Evolutionary conservation across 1,140 invertebrate species (phyloP), one percentile per base, ranked within the genome.

Genomic region (Drosophila malerkotliana): DNA sequence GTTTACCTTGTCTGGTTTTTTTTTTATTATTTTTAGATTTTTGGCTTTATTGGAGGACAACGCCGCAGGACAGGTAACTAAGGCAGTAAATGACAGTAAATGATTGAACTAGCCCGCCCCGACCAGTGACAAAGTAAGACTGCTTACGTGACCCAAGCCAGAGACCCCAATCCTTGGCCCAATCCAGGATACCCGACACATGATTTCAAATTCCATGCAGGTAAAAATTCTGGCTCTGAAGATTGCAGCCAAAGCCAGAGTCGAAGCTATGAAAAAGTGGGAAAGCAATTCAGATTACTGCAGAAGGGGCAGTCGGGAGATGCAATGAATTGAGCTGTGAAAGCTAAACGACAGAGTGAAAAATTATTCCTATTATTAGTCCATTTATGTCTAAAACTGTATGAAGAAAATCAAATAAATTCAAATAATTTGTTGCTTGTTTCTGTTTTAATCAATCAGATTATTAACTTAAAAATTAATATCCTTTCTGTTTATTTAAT

Each of bases 41-140:
- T 2, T 14, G 37, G 26, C 51, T 59, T 63, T 75, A 75, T 75
- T 55, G 72, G 49, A 44, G 55, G 7, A 37, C 10, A 60, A 75
- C 39, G 52, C 72, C 72, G 48, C 48, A 56, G 71, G 71, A 49
- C 75, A 82, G 79, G 79, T 83, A 78, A 77, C 75, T 77, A 63
- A 59, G 66, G 55, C 47, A 79, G 83, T 88, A 87, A 87, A 87
- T 87, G 83, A 88, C 83, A 87, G 83, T 87, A 87, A 87, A 87
- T 87, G 83, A 87, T 87, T 82, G 79, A 88, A 77, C 72, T 79
- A 49, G 72, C 51, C 32, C 57, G 49, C 57, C 71, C 69, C 37
- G 71, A 72, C 55, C 68, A 78, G 78, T 81, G 72, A 87, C 82
- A 85, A 87, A 87, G 82, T 85, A 78, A 88, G 85, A 83, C 83